Evolutionary conservation across 2,797 vertebrate species (phyloP), one percentile per base, ranked within the genome.

Genomic region (Labeo calbasu): DNA sequence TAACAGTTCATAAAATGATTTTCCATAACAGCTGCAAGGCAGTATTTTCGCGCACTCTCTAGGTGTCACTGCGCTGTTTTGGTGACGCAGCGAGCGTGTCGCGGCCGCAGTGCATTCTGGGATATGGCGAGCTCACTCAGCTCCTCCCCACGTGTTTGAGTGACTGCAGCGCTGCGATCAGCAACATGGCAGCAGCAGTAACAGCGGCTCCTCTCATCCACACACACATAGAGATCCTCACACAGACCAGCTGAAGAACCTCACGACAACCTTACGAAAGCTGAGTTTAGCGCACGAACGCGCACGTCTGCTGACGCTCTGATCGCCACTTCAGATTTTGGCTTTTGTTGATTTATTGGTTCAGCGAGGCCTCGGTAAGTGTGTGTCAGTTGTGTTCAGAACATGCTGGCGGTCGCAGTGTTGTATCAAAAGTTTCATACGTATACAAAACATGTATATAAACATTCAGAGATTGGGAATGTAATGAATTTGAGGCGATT

Each of bases 141-240:
- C 86, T 89, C 86, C 87, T 83, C 84, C 88, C 87, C 88, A 89
- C 88, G 88, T 89, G 88, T 81, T 66, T 77, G 77, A 25, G n/a
- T 50, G 77, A 51, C 79, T 70, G 66, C 43, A 81, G 81, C 25
- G 15, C 75, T 78, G 75, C 69, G 77, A 32, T 63, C 76, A 50
- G 76, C 77, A 86, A 77, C 84, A 88, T 86, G 88, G 85, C 76
- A 75, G 70, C 66, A 51, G 14, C 3, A 9, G 19, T 9, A 1
- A 15, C 8, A 65, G 59, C 15, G 46, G 43, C 43, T 46, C 1
- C 4, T 36, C 28, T 21, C 50, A 53, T 59, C 2, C 12, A 73
- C 28, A 76, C 32, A 25, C 10, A 23, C 15, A 11, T 0, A 43
- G 1, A 14, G 19, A 32, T 19, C 7, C 19, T 25, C 21, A 48